phyloP scores from a whole-genome alignment of 2,797 vertebrate species.

The Mormyrops boulengeri region DNA sequence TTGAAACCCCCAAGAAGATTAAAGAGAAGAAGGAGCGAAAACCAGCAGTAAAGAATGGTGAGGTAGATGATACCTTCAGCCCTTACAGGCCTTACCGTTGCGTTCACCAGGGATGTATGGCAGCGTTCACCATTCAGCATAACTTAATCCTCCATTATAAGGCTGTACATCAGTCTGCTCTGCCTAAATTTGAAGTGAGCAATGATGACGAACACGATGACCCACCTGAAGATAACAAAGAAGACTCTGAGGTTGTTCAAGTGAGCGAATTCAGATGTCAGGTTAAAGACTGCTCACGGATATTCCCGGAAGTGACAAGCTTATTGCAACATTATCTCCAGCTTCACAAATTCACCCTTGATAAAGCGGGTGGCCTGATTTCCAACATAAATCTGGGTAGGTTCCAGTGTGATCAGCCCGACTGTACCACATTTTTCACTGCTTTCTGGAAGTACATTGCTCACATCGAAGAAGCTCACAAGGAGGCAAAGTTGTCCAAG shows the following conservation, averaged over 20 bases:
- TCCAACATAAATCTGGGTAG: slow-evolving; percentile 64
- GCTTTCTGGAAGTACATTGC: slow-evolving; percentile 74
- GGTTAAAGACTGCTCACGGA: slow-evolving; percentile 84
- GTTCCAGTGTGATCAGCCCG: slow-evolving; percentile 82
- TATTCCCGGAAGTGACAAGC: slow-evolving; percentile 83
- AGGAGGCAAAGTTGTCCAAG: slow-evolving; percentile 57
- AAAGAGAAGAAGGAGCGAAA: slow-evolving; percentile 80
- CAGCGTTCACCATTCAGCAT: slow-evolving; percentile 92
- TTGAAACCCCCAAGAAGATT: slow-evolving; percentile 43
- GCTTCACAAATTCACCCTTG: slow-evolving; percentile 79
- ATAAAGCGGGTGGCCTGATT: slow-evolving; percentile 72
- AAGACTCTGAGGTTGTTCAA: slow-evolving; percentile 55
- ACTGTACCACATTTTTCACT: slow-evolving; percentile 75
- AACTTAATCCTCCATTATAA: slow-evolving; percentile 96
- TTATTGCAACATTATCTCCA: slow-evolving; percentile 89
- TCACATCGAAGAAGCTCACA: slow-evolving; percentile 79
- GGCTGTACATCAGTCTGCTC: slow-evolving; percentile 83
- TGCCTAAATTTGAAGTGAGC: slow-evolving; percentile 73
- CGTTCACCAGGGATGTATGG: slow-evolving; percentile 87
- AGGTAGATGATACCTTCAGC: slow-evolving; percentile 59
- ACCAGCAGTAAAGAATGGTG: slow-evolving; percentile 50
- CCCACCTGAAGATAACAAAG: slow-evolving; percentile 48
- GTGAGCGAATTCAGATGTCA: slow-evolving; percentile 85
- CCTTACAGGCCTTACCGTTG: slow-evolving; percentile 87
- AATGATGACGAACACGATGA: slow-evolving; percentile 64